Base-by-base conservation (phyloP, 2,797 vertebrate species). In the Crocodylus rhombifer region DNA sequence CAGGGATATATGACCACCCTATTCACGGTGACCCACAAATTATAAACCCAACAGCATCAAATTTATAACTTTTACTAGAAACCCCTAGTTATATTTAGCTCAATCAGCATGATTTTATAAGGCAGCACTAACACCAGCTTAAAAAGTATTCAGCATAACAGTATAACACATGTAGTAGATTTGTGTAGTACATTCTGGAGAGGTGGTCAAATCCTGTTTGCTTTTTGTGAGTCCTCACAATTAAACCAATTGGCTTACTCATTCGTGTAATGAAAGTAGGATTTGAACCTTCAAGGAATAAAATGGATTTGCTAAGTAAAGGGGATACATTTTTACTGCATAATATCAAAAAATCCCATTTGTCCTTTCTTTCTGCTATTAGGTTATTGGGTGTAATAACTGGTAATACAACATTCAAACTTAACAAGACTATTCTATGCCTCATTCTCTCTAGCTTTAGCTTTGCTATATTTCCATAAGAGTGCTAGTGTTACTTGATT, bases 211-310 rank as follows among this genome's bases (percentile, higher is more conserved):
- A 96, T 93, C 93, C 88, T 92, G 92, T 94, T 94, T 96, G 94
- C 77, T 91, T 96, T 97, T 96, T 89, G 93, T 92, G 93, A 96
- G 93, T 91, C 95, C 94, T 95, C 92, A 92, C 94, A 92, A 36
- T 89, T 93, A 94, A 94, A 86, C 76, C 95, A 95, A 96, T 94
- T 95, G 92, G 92, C 96, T 96, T 95, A 96, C 87, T 96, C 87
- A 83, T 77, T 94, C 89, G 83, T 92, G 89, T 91, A 89, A 94
- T 75, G 83, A 87, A 92, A 88, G 88, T 87, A 92, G 82, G 87
- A 93, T 91, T 95, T 92, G 93, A 95, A 90, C 90, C 91, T 97
- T 75, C 75, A 89, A 94, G 92, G 96, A 95, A 96, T 51, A 95
- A 94, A 95, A 96, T 75, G 51, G 79, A 93, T 92, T 95, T 94